Conservation (phyloP, 2,888 invertebrate species). For the Apotomis capreana region DNA sequence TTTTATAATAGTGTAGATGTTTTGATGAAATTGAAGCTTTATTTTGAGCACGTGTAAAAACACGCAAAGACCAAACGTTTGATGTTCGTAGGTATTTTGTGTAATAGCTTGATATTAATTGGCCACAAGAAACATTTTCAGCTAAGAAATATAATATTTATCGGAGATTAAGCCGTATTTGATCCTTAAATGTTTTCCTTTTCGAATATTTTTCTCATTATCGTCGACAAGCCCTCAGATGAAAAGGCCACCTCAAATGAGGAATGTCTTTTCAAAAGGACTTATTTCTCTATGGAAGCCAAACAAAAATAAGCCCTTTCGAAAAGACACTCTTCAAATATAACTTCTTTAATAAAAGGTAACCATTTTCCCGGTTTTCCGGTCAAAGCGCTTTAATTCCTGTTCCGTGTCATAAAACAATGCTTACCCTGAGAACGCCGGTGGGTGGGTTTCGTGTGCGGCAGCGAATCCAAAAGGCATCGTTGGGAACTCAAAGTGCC, state of each 20-base stretch:
- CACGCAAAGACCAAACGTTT: no score
- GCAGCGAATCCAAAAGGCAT: neutral
- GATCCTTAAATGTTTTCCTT: neutral
- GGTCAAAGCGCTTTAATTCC: constrained; percentile 29
- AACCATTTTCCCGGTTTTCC: constrained; percentile 27
- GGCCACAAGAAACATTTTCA: neutral
- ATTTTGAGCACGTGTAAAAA: no score
- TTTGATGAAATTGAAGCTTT: no score
- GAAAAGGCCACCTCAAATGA: neutral
- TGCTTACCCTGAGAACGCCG: constrained; percentile 7
- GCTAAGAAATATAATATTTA: neutral
- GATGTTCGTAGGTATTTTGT: no score
- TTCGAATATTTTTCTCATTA: constrained; percentile 11
- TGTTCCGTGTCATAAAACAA: constrained; percentile 35
- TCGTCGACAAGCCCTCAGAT: constrained; percentile 6
- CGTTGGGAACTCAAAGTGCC: constrained; percentile 1
- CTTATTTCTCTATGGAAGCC: no score
- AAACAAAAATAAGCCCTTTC: no score
- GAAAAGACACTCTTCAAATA: neutral
- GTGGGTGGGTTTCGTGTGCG: neutral
- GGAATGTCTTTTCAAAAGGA: no score
- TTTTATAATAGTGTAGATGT: no score
- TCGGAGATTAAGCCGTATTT: neutral
- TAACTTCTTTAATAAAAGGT: constrained; percentile 26
- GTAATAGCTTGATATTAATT: neutral